These are phyloP conservation scores for Phaenicophaeus curvirostris DNA, from an alignment of 2,797 vertebrate species.

Conservation along the genomic window DNA sequence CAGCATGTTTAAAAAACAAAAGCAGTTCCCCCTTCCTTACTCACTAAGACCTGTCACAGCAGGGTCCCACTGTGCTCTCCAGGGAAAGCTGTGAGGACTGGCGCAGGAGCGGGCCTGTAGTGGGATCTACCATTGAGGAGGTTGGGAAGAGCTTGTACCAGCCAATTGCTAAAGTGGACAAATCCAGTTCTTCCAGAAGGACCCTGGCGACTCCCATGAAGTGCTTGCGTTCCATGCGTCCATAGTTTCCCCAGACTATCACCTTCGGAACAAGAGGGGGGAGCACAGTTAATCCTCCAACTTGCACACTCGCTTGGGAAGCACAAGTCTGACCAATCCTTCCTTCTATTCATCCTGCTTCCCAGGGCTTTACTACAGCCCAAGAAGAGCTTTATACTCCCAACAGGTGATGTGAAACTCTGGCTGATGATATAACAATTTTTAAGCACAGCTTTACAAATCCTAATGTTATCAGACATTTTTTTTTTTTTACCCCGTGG, in stretches of 20 bases:
- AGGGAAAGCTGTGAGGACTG: slow-evolving; percentile 98
- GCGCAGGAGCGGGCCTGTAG: slow-evolving; percentile 91
- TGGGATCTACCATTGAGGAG: slow-evolving; percentile 98
- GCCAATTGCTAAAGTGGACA: slow-evolving; percentile 93
- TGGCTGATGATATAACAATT: background rate
- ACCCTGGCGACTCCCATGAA: slow-evolving; percentile 99
- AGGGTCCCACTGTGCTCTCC: slow-evolving; percentile 96
- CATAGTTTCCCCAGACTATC: slow-evolving; percentile 99
- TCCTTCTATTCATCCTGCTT: background rate
- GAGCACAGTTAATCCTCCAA: background rate
- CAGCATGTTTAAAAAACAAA: slow-evolving; percentile 75
- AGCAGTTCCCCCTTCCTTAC: slow-evolving; percentile 64
- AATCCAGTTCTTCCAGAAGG: slow-evolving; percentile 97
- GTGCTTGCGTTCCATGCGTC: slow-evolving; percentile 97
- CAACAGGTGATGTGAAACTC: background rate
- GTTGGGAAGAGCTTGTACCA: slow-evolving; percentile 99
- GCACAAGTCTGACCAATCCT: background rate
- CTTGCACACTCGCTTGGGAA: background rate
- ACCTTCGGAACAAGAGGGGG: slow-evolving; percentile 79
- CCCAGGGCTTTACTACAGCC: background rate
- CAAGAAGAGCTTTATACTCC: background rate
- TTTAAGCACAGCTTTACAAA: background rate
- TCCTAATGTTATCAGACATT: background rate
- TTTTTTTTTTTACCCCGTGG: fast-evolving
- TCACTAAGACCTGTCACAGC: slow-evolving; percentile 93